These are phyloP conservation scores for Cyprinella venusta DNA, from an alignment of 2,797 vertebrate species.

Conservation along the genomic window DNA sequence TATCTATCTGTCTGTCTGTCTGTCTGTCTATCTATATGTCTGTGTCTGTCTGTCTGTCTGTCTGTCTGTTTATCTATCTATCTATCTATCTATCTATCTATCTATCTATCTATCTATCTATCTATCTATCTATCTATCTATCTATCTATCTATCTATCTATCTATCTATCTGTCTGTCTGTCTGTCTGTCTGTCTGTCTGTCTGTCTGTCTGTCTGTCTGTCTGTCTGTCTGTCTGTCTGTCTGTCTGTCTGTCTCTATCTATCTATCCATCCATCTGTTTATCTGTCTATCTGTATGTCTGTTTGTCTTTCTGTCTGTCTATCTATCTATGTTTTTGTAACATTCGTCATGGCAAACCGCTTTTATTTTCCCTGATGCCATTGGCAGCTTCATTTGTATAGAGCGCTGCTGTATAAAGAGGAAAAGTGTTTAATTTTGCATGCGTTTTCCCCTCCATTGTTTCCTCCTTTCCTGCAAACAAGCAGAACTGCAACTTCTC, in stretches of 20 bases:
- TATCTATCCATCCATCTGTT: accelerated
- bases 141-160: background rate
- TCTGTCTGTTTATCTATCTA: background rate
- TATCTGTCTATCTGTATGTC: accelerated
- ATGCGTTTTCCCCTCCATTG: slow-evolving; percentile 21
- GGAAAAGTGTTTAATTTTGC: slow-evolving; percentile 2
- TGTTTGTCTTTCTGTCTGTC: background rate
- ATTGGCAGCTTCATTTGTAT: background rate
- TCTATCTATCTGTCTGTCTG: background rate
- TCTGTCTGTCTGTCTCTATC: background rate
- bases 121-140: background rate
- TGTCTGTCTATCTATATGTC: too few species aligned
- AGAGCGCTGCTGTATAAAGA: background rate
- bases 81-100: background rate
- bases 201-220: accelerated
- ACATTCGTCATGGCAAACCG: background rate
- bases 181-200: too few species aligned
- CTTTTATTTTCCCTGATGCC: background rate
- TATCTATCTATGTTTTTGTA: background rate
- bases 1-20: too few species aligned
- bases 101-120: background rate
- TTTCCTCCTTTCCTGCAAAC: slow-evolving; percentile 5
- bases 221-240: background rate
- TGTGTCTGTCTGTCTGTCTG: too few species aligned
- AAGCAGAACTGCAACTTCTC: slow-evolving; percentile 33